Evolutionary conservation across 1,140 invertebrate genomes (phyloP).

Genomic region (Calephelis virginiensis): DNA sequence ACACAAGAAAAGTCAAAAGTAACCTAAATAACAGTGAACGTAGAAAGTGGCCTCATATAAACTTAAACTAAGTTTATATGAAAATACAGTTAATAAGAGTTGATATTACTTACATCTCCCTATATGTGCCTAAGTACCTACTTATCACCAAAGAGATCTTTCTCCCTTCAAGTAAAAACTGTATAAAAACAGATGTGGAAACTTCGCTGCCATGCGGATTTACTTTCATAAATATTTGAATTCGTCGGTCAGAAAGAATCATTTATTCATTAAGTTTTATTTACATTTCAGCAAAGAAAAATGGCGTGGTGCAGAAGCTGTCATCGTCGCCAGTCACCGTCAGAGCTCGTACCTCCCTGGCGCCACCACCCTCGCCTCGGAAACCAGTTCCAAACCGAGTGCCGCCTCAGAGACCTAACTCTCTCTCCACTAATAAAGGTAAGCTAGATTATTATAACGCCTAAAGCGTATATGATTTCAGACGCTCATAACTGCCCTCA

Average conservation of each 20-base stretch:
- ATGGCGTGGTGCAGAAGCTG: constrained; percentile 69
- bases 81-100: too few relatives aligned
- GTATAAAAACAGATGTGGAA: neutral
- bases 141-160: too few relatives aligned
- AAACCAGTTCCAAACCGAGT: constrained; percentile 49
- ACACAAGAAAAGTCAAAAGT: too few relatives aligned
- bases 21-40: too few relatives aligned
- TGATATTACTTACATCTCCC: too few relatives aligned
- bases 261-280: neutral
- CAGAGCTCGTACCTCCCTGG: constrained; percentile 54
- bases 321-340: constrained; percentile 65
- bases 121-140: too few relatives aligned
- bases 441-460: constrained; percentile 27
- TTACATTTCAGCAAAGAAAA: constrained; percentile 65
- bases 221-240: too few relatives aligned
- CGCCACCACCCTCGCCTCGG: constrained; percentile 59
- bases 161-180: too few relatives aligned
- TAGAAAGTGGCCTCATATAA: too few relatives aligned
- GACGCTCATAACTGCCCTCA: neutral
- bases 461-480: neutral
- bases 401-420: constrained; percentile 61
- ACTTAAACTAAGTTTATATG: too few relatives aligned
- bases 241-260: too few relatives aligned
- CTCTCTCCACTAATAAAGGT: constrained; percentile 66
- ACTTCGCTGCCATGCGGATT: neutral